Conservation (phyloP, 2,888 invertebrate species). For the Drosophila anomalipes region DNA sequence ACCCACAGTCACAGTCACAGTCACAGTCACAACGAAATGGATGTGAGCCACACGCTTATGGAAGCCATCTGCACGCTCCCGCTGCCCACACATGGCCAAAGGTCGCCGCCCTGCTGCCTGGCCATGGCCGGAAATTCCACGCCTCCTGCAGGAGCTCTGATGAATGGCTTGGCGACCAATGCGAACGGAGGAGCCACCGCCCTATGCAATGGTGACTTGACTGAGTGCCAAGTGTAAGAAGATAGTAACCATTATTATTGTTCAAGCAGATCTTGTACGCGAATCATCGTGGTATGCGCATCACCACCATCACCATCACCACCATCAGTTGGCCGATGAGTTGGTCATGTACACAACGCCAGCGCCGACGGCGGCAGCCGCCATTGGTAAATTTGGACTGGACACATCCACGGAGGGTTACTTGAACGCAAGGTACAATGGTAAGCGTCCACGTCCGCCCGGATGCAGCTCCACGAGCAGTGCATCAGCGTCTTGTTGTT, state of each 20-base stretch:
- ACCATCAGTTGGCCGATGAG: constrained; percentile 82
- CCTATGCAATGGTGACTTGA: constrained; percentile 70
- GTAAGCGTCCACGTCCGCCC: constrained; percentile 81
- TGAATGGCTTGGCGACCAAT: constrained; percentile 55
- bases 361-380: constrained; percentile 70
- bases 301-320: constrained; percentile 81
- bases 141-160: constrained; percentile 60
- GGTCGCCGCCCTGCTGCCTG: constrained; percentile 72
- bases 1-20: constrained; percentile 24
- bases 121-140: constrained; percentile 67
- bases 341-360: constrained; percentile 82
- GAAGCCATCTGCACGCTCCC: constrained; percentile 68
- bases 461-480: constrained; percentile 49
- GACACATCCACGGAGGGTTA: constrained; percentile 84
- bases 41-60: constrained; percentile 66
- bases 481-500: constrained; percentile 46
- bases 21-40: constrained; percentile 65
- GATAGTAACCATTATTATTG: constrained; percentile 5
- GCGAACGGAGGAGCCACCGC: constrained; percentile 50
- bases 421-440: constrained; percentile 85
- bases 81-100: constrained; percentile 63
- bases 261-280: constrained; percentile 70
- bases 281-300: constrained; percentile 81
- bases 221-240: background rate
- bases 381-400: constrained; percentile 83